Evolutionary conservation across 1,140 invertebrate genomes (phyloP), one percentile per base, ranked within the genome.

Genomic region (Drosophila repleta): DNA sequence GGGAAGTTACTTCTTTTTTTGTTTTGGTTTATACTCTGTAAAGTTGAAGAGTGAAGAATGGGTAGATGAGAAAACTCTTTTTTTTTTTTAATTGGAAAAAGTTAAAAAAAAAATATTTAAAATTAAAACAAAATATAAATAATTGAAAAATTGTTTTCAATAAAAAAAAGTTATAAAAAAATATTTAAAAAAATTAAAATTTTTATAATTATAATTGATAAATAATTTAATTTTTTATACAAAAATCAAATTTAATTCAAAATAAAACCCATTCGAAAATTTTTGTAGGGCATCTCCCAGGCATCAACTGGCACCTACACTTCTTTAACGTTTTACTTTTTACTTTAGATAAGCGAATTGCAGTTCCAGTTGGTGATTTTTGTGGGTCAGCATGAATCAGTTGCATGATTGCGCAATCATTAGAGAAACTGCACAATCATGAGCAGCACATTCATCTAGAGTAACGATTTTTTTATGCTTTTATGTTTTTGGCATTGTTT

Each of bases 321-420:
- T 8, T 8, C 46, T 17, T 6, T 15, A n/a, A 15, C 21, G 15
- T 43, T 13, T 56, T 57, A 17, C 21, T 21, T 24, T 24, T 11
- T 48, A 17, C 7, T 10, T 32, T 32, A 29, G 64, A 60, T 67
- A 68, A 53, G 57, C 39, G 8, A 37, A 58, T 26, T 66, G 49
- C 39, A 56, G 63, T 60, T 39, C n/a, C 20, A 49, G 21, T 57
- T 56, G 45, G 15, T 62, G 37, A 43, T 74, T 76, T 82, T 65
- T 73, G 60, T 84, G 76, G 80, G 80, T 79, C 80, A 82, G 26
- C 66, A 75, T 80, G 79, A 77, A 78, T 82, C 65, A 68, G 53
- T 67, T 68, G 49, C 49, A 71, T 60, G 61, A 71, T 82, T 81
- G 57, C 64, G 60, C 74, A 81, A 76, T 46, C 67, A 41, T 24